Conservation (phyloP, 1,140 invertebrate genomes). For the Telenomus remus region DNA sequence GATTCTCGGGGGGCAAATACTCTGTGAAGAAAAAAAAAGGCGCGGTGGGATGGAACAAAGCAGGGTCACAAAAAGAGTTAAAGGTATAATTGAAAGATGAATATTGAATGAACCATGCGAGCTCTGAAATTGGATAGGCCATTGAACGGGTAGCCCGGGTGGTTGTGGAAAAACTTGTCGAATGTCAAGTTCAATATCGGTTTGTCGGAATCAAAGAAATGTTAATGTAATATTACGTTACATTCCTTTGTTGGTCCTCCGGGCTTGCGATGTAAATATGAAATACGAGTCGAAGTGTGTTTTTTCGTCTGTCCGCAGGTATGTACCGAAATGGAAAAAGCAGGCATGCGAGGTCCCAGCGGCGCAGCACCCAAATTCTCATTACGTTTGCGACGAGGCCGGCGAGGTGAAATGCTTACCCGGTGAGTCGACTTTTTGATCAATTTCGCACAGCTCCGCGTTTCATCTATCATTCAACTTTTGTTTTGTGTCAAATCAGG, state of each 20-base stretch:
- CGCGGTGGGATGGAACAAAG: too few species aligned
- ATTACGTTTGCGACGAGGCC: conserved; percentile 93
- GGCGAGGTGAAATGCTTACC: conserved; percentile 93
- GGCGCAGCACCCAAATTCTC: conserved; percentile 91
- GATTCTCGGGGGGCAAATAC: too few species aligned
- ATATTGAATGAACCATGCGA: conserved; percentile 7
- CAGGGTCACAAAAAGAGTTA: conserved; percentile 4
- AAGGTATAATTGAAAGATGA: conserved; percentile 12
- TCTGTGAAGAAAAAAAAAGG: too few species aligned
- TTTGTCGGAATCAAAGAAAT: conserved; percentile 38
- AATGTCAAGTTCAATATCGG: conserved; percentile 37
- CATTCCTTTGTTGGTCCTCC: conserved; percentile 22
- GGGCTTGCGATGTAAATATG: conserved; percentile 37
- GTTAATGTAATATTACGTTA: conserved; percentile 46
- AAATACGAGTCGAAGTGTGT: conserved; percentile 35
- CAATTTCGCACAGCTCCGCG: conserved; percentile 40
- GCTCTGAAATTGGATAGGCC: conserved; percentile 12
- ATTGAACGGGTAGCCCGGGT: neutral
- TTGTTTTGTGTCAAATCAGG: conserved; percentile 67
- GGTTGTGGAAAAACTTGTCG: conserved; percentile 33
- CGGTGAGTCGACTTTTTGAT: conserved; percentile 71
- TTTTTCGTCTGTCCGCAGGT: conserved; percentile 70
- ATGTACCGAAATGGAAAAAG: conserved; percentile 89
- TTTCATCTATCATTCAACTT: conserved; percentile 54
- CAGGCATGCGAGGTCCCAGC: conserved; percentile 89